Evolutionary conservation across 2,888 invertebrate species (phyloP).

Genomic region (Lumbricus terrestris): DNA sequence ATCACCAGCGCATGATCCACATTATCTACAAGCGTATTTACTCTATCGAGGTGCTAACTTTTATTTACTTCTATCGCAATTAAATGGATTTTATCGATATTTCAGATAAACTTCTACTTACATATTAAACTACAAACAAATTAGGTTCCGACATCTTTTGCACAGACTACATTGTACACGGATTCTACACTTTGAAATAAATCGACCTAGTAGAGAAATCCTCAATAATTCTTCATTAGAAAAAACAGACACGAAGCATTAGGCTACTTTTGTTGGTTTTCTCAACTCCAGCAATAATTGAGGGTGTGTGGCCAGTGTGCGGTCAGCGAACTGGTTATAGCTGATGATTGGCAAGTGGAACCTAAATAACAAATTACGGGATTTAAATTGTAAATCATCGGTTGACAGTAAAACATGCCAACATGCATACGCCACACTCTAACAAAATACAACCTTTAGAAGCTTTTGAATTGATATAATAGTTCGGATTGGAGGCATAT

Average conservation of each 20-base stretch:
- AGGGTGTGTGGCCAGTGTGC: too few species aligned
- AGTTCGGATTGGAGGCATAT: background rate
- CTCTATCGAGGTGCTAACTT: background rate
- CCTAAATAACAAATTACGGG: too few species aligned
- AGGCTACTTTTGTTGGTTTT: too few species aligned
- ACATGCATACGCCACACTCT: background rate
- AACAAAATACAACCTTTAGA: background rate
- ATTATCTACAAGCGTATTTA: background rate
- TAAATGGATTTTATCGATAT: background rate
- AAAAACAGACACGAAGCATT: too few species aligned
- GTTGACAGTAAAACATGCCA: too few species aligned
- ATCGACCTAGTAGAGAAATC: too few species aligned
- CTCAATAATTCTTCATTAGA: too few species aligned
- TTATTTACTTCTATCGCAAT: background rate
- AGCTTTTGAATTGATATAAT: background rate
- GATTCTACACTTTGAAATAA: background rate
- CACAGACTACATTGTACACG: background rate
- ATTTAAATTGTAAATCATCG: too few species aligned
- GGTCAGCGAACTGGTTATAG: too few species aligned
- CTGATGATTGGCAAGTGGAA: too few species aligned
- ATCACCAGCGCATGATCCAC: background rate
- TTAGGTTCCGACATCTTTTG: conserved; percentile 3
- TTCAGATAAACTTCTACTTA: background rate
- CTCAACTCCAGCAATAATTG: too few species aligned
- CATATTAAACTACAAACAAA: background rate